A percentile compares a stretch with the other conserved stretches of the same genome.
phyloP scores from a whole-genome alignment of 2,113 vertebrate genomes.

The Brachionichthys hirsutus region DNA sequence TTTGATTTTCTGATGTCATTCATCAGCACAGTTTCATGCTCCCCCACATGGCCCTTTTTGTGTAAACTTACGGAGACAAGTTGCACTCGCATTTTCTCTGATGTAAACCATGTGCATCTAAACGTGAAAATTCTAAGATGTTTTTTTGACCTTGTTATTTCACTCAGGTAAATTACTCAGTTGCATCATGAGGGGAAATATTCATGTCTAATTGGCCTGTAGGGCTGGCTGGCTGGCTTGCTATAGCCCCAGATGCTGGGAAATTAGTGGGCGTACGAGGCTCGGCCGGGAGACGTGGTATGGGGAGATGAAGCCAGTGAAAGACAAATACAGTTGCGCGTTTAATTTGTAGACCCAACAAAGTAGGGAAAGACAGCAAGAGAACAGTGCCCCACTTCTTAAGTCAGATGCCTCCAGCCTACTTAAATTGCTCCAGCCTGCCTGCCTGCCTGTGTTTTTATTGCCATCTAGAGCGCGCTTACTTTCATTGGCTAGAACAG shows the following conservation, averaged over 20 bases:
- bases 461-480: conserved; percentile 49
- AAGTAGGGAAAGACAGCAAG: conserved; percentile 23
- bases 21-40: conserved; percentile 23
- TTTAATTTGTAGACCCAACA: conserved; percentile 53
- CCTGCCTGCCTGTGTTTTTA: conserved; percentile 54
- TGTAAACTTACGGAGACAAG: conserved; percentile 43
- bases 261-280: conserved; percentile 53
- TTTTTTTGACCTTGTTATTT: conserved; percentile 50
- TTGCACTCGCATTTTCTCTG: conserved; percentile 3
- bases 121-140: conserved; percentile 39
- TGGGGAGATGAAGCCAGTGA: conserved; percentile 28
- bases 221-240: conserved; percentile 51
- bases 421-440: conserved; percentile 42
- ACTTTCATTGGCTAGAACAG: conserved; percentile 40
- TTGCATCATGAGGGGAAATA: conserved; percentile 68
- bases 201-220: conserved; percentile 67
- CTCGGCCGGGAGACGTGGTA: conserved; percentile 10
- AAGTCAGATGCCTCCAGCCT: conserved; percentile 45
- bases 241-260: conserved; percentile 55
- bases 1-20: conserved; percentile 49
- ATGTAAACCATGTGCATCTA: background rate
- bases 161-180: conserved; percentile 49
- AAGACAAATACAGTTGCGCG: conserved; percentile 52
- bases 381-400: conserved; percentile 31
- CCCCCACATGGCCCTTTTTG: background rate